Evolutionary conservation across 64 coral and sea anemone genomes (phyloP).

Genomic region (Anthopleura sola): DNA sequence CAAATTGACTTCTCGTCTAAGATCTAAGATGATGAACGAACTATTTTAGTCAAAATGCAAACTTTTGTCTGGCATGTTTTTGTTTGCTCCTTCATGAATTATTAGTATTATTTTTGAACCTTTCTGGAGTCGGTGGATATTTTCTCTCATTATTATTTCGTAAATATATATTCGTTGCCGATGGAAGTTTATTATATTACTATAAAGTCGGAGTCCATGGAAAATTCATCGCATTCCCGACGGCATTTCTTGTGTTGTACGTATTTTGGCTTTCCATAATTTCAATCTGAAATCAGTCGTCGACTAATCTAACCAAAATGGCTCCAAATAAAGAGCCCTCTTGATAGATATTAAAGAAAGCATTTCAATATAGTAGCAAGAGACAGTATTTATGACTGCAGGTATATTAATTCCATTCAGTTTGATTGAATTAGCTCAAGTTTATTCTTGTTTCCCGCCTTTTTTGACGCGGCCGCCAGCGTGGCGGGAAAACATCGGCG

Average conservation of each 20-base stretch:
- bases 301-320: neutral
- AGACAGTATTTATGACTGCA: slow-evolving; percentile 8
- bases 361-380: neutral
- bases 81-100: neutral
- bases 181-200: neutral
- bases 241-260: neutral
- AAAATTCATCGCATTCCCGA: neutral
- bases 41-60: neutral
- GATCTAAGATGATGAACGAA: neutral
- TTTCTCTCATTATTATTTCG: neutral
- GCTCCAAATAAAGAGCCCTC: slow-evolving; percentile 7
- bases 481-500: slow-evolving; percentile 3
- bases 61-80: neutral
- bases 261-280: neutral
- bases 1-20: neutral
- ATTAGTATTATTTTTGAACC: neutral
- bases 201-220: neutral
- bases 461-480: slow-evolving; percentile 8
- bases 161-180: neutral
- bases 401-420: neutral
- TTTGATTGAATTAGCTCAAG: neutral
- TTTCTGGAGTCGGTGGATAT: neutral
- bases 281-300: neutral
- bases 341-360: neutral
- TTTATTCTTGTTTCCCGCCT: slow-evolving; percentile 6